Evolutionary conservation across 2,113 vertebrate genomes (phyloP).

Genomic region (Embiotoca jacksoni): DNA sequence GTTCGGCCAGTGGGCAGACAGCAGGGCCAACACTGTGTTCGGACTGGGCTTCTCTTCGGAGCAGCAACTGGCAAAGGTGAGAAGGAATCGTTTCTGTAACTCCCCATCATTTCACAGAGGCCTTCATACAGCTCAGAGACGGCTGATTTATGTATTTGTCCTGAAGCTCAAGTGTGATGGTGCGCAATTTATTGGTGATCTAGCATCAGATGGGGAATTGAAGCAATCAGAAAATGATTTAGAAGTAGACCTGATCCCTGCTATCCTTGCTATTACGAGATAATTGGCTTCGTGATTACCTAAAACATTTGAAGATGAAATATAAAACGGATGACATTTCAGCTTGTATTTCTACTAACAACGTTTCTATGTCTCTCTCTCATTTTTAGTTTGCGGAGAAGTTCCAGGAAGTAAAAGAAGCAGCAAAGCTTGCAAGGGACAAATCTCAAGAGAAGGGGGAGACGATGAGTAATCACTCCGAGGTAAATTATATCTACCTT

Average conservation of each 20-base stretch:
- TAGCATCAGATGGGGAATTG: not conserved
- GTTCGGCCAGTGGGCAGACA: conserved; percentile 98
- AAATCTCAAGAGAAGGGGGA: conserved; percentile 96
- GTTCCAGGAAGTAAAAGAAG: conserved; percentile 97
- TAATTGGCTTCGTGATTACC: conserved; percentile 13
- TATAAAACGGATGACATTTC: not conserved
- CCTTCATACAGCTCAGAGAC: not conserved
- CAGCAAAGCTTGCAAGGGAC: conserved; percentile 92
- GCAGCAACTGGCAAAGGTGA: conserved; percentile 94
- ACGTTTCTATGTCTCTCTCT: conserved; percentile 22
- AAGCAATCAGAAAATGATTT: conserved; percentile 1
- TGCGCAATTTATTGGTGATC: not conserved
- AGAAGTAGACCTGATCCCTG: not conserved
- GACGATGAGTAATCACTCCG: conserved; percentile 92
- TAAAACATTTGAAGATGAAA: not conserved
- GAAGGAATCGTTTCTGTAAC: not conserved
- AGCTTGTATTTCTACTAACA: conserved; percentile 12
- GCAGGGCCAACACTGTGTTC: conserved; percentile 97
- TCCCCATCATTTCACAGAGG: not conserved
- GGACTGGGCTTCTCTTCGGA: conserved; percentile 95
- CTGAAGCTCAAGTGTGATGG: too few relatives aligned
- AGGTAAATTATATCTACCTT: conserved; percentile 82
- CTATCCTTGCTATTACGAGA: not conserved
- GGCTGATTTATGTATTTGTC: too few relatives aligned
- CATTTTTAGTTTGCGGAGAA: conserved; percentile 95